Evolutionary conservation across 2,888 invertebrate species (phyloP).

Genomic region (Drosophila sordidula): DNA sequence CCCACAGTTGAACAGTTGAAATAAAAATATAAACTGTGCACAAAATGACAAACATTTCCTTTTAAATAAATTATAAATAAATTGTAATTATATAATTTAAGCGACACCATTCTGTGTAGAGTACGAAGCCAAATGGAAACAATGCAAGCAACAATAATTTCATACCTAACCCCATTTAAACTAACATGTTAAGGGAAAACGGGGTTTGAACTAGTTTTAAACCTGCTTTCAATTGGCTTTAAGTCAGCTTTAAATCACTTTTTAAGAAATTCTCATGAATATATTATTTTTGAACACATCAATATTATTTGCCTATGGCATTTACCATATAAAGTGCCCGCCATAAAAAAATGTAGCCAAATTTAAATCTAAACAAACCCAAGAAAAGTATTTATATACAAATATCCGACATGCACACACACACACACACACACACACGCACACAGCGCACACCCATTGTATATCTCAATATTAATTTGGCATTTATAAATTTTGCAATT

Average conservation of each 20-base stretch:
- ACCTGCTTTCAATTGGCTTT: neutral
- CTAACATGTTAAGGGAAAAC: neutral
- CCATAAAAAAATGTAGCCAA: conserved; percentile 11
- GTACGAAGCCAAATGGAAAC: neutral
- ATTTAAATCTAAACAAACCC: conserved; percentile 21
- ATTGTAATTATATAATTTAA: conserved; percentile 13
- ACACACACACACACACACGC: neutral
- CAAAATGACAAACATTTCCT: conserved; percentile 25
- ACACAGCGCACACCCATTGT: conserved; percentile 13
- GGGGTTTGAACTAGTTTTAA: neutral
- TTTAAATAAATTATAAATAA: conserved; percentile 18
- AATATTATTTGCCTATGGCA: neutral
- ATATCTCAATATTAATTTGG: conserved; percentile 70
- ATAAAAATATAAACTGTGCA: conserved; percentile 61
- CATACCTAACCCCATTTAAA: neutral
- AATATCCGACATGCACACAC: conserved; percentile 1
- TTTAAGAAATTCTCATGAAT: neutral
- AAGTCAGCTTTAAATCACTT: neutral
- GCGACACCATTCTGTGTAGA: neutral
- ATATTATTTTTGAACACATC: neutral
- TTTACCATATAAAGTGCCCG: conserved; percentile 16
- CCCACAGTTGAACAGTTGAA: conserved; percentile 18
- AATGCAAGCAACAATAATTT: neutral
- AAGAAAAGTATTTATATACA: conserved; percentile 25
- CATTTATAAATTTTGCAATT: conserved; percentile 68